Evolutionary conservation across 1,140 invertebrate species (phyloP), one percentile per base, ranked within the genome.

Genomic region (Ostrea denselamellosa): DNA sequence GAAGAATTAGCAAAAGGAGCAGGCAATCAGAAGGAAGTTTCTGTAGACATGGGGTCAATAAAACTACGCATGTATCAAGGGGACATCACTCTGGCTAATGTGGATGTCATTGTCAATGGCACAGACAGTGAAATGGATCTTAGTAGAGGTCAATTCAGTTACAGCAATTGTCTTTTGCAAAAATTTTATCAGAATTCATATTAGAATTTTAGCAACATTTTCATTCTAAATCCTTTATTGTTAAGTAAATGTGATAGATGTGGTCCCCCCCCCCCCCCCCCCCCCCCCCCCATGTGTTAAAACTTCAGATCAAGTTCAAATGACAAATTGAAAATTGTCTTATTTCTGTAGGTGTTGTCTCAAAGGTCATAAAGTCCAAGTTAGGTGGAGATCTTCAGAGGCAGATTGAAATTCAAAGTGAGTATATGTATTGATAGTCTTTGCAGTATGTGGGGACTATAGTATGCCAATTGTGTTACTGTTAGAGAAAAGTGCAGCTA

Each of bases 11-110:
- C 58, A 62, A 62, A 8, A 58, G 68, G 22, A 34, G 28, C 8
- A 0, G 25, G 22, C 8, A 25, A 10, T n/a, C 58, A 62, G 58
- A 62, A n/a, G n/a, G 58, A 77, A 25, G 68, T 77, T 25, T 25
- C 68, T 3, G 51, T 88, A 22, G 14, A 88, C 4, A 86, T 88
- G 0, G 83, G 83, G 8, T 34, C 56, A 25, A 53, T 88, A 83
- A 34, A 81, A n/a, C 54, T 88, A 5, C 85, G 85, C 51, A 54
- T 88, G 28, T 88, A 85, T 44, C 88, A 89, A 84, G 88, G 88
- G 81, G 88, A 89, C 81, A 86, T 89, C 17, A 89, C 85, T 86
- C 84, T 62, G 34, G 85, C 85, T 19, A 28, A 77, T 62, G 87
- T 83, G 51, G 87, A 88, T 86, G 68, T 53, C 28, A 62, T 88